Conservation (phyloP, 2,113 vertebrate species). For the Grammomys surdaster region DNA sequence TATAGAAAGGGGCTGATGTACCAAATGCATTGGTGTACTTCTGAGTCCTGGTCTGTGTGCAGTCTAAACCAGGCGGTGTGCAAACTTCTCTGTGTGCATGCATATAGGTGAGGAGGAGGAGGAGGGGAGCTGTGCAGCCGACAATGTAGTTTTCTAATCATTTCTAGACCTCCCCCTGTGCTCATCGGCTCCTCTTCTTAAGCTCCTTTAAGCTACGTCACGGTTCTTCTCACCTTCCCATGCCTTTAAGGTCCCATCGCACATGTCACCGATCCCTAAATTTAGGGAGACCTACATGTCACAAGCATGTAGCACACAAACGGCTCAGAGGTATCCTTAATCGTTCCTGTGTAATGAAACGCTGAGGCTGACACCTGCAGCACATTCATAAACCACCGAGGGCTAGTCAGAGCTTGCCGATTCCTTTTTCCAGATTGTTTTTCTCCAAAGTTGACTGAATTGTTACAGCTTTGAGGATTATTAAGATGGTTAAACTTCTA, state of each 20-base stretch:
- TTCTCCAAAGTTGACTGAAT: slow-evolving; percentile 33
- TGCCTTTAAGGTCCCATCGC: slow-evolving; percentile 56
- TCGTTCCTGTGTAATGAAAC: slow-evolving; percentile 44
- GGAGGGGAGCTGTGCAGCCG: slow-evolving; percentile 45
- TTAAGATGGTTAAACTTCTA: slow-evolving; percentile 58
- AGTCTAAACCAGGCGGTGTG: slow-evolving; percentile 48
- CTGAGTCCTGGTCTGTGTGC: slow-evolving; percentile 51
- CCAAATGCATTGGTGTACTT: slow-evolving; percentile 42
- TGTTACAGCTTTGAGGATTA: slow-evolving; percentile 40
- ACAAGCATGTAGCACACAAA: slow-evolving; percentile 8
- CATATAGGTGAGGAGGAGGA: slow-evolving; percentile 73
- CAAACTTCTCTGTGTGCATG: slow-evolving; percentile 74
- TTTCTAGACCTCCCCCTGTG: slow-evolving; percentile 64
- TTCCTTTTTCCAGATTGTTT: slow-evolving; percentile 58
- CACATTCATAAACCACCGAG: slow-evolving; percentile 38
- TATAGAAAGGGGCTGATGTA: slow-evolving; percentile 60
- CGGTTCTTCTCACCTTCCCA: slow-evolving; percentile 65
- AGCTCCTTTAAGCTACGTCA: slow-evolving; percentile 75
- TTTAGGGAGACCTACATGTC: slow-evolving; percentile 46
- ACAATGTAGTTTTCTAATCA: slow-evolving; percentile 72
- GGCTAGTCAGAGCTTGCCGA: background rate
- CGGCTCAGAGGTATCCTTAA: slow-evolving; percentile 27
- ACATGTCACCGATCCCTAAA: slow-evolving; percentile 48
- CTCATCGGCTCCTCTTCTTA: slow-evolving; percentile 74
- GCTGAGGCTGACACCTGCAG: slow-evolving; percentile 24